phyloP scores from a whole-genome alignment of 2,888 invertebrate genomes.

The Allacma fusca region DNA sequence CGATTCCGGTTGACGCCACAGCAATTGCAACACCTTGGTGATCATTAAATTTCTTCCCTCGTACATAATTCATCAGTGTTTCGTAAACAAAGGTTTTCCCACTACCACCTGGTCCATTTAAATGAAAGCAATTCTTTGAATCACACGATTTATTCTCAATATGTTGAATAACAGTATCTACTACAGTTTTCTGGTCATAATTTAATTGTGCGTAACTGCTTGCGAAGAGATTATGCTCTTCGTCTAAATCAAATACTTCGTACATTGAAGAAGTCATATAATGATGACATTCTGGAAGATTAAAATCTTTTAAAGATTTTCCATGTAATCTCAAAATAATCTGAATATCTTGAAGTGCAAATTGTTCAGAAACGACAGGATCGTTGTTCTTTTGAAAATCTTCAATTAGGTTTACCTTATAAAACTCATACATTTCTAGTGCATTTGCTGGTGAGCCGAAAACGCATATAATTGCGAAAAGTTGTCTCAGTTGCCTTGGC shows the following conservation, averaged over 20 bases:
- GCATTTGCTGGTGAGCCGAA: slow-evolving; percentile 59
- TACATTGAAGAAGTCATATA: too few relatives aligned
- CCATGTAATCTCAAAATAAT: too few relatives aligned
- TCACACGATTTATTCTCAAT: slow-evolving; percentile 41
- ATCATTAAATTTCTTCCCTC: slow-evolving; percentile 38
- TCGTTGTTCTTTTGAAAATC: too few relatives aligned
- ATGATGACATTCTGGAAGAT: too few relatives aligned
- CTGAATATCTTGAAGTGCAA: too few relatives aligned
- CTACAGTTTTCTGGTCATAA: not conserved
- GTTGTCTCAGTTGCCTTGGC: slow-evolving; percentile 61
- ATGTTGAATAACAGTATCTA: slow-evolving; percentile 50
- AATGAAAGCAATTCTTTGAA: not conserved
- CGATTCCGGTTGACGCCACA: slow-evolving; percentile 63
- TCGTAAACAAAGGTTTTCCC: slow-evolving; percentile 63
- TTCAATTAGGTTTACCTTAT: slow-evolving; percentile 44
- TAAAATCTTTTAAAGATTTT: too few relatives aligned
- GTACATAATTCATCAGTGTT: slow-evolving; percentile 46
- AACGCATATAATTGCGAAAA: slow-evolving; percentile 62
- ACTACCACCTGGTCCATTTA: too few relatives aligned
- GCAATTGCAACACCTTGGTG: slow-evolving; percentile 48
- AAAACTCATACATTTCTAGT: slow-evolving; percentile 57
- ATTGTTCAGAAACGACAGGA: too few relatives aligned
- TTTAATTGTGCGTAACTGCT: not conserved
- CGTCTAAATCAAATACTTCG: not conserved
- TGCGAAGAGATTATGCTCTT: not conserved